Evolutionary conservation across 1,140 invertebrate species (phyloP).

Genomic region (Tetraneura akinire): DNA sequence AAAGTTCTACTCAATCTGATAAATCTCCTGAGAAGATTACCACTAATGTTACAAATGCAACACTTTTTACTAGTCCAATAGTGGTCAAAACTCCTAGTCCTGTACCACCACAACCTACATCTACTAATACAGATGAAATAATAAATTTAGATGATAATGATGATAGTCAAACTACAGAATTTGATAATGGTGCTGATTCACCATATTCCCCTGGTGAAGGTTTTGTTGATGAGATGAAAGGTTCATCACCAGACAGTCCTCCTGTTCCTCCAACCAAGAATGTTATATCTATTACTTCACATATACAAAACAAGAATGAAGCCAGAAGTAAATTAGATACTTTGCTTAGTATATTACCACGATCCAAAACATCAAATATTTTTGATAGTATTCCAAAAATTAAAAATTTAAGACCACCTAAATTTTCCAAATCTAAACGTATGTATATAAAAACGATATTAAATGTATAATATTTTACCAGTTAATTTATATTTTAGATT

Average conservation of each 20-base stretch:
- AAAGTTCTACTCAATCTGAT: constrained; percentile 33
- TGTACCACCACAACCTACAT: constrained; percentile 24
- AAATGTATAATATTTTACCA: neutral
- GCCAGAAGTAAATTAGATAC: constrained; percentile 63
- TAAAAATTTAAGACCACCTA: constrained; percentile 4
- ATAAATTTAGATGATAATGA: constrained; percentile 52
- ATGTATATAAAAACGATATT: neutral
- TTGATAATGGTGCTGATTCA: constrained; percentile 63
- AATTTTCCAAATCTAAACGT: constrained; percentile 42
- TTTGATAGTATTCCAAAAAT: constrained; percentile 26
- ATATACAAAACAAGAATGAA: constrained; percentile 49
- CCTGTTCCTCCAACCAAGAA: constrained; percentile 25
- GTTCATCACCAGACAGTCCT: constrained; percentile 67
- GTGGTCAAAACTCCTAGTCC: constrained; percentile 33
- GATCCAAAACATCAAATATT: neutral
- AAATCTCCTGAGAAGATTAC: constrained; percentile 48
- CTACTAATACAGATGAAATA: neutral
- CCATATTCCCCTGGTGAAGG: constrained; percentile 83
- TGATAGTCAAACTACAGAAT: constrained; percentile 52
- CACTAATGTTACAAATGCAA: constrained; percentile 22
- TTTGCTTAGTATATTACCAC: constrained; percentile 60
- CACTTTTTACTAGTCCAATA: constrained; percentile 30
- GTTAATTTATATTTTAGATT: constrained; percentile 36
- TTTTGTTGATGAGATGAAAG: constrained; percentile 82
- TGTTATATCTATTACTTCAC: neutral